Percentiles rank a stretch among this genome's conserved stretches.
phyloP scores from a whole-genome alignment of 2,888 invertebrate genomes.

The Scaptodrosophila latifasciaeformis region DNA sequence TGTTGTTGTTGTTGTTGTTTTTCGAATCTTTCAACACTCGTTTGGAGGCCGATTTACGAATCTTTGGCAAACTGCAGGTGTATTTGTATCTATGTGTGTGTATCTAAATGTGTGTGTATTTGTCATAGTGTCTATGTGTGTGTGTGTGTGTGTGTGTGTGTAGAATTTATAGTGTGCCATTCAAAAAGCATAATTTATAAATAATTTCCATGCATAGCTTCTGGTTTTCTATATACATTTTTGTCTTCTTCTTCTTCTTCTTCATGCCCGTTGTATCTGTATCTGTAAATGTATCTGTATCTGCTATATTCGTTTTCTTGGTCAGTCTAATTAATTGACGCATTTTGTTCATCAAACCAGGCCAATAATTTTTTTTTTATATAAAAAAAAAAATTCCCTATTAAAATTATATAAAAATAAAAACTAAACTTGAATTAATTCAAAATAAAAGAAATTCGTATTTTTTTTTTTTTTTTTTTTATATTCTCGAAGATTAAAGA shows the following conservation, averaged over 20 bases:
- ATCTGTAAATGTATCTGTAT: constrained; percentile 8
- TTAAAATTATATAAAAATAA: too few relatives aligned
- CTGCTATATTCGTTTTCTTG: constrained; percentile 22
- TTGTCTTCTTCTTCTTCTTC: too few relatives aligned
- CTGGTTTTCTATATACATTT: constrained; percentile 1
- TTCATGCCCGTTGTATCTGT: constrained; percentile 13
- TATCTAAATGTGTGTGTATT: too few relatives aligned
- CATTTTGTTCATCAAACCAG: constrained; percentile 57
- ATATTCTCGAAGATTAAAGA: too few relatives aligned
- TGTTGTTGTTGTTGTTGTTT: constrained; percentile 17
- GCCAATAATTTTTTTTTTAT: too few relatives aligned
- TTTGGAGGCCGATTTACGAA: constrained; percentile 30
- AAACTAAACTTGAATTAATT: too few relatives aligned
- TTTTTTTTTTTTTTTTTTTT: too few relatives aligned
- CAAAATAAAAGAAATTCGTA: too few relatives aligned
- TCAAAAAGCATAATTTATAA: constrained; percentile 60
- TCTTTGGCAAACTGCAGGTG: background rate
- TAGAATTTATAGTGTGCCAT: constrained; percentile 56
- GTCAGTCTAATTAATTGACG: constrained; percentile 62
- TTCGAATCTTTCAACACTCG: constrained; percentile 47
- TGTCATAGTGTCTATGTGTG: too few relatives aligned
- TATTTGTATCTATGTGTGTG: constrained; percentile 4
- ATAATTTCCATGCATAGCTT: constrained; percentile 41
- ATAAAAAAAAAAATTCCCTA: too few relatives aligned
- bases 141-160: constrained; percentile 3